Evolutionary conservation across 2,797 vertebrate species (phyloP), one percentile per base, ranked within the genome.

Genomic region (Acanthurus lineatus): DNA sequence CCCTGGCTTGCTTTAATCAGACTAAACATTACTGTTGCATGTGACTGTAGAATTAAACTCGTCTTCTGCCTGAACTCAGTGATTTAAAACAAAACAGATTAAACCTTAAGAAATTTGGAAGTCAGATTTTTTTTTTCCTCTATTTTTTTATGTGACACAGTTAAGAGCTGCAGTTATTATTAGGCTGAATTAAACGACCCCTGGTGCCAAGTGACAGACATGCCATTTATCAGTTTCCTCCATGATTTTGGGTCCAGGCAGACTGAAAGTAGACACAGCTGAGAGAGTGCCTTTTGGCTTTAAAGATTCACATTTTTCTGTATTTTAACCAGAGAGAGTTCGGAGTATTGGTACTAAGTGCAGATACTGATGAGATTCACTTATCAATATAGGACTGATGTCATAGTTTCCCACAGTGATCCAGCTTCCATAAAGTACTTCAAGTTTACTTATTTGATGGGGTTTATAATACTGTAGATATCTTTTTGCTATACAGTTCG

Each of bases 1-100:
- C 64, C 77, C 73, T 15, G 54, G 69, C 70, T 77, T 63, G 56
- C 32, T 69, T 81, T 84, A 78, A 83, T 87, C 61, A 82, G 54
- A 71, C 35, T 71, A 59, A 89, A 83, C 49, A 56, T 64, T 22
- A 47, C 69, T 64, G 22, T 62, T 58, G 19, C 3, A 17, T 65
- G 54, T 52, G 49, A 78, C 62, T 35, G 10, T 57, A 12, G 19
- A 19, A 56, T 81, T 67, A 74, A 87, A 86, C 59, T 45, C 19
- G n/a, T 70, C 65, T 79, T 56, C 35, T 38, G 14, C 38, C 45
- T 38, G 38, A 35, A 58, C 42, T n/a, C 19, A 40, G 4, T 51
- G 32, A 62, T 64, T 60, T 76, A 49, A 57, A 76, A 65, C 45
- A 63, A 63, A 73, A 73, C 22, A 32, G 22, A 79, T 38, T 8